These are phyloP conservation scores for Elachura formosa DNA, from an alignment of 2,113 vertebrate genomes.

Conservation along the genomic window DNA sequence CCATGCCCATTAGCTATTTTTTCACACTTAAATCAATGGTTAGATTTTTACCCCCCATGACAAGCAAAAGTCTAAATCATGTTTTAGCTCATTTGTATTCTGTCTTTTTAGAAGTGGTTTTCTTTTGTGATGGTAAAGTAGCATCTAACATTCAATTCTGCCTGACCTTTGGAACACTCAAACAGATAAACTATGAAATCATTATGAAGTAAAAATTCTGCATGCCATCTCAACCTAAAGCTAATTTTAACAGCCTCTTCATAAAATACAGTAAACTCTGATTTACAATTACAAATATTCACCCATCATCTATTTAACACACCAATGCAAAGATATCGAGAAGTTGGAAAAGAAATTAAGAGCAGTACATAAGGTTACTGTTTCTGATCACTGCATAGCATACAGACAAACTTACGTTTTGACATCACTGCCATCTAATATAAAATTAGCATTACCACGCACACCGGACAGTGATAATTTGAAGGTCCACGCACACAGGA, in stretches of 20 bases:
- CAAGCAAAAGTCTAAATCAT: not conserved
- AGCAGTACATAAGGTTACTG: not conserved
- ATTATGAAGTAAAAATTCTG: not conserved
- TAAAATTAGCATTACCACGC: not conserved
- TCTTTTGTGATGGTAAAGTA: not conserved
- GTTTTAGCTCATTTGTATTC: not conserved
- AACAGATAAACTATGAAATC: not conserved
- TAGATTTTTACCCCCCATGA: not conserved
- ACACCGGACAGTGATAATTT: not conserved
- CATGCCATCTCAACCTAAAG: not conserved
- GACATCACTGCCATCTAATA: not conserved
- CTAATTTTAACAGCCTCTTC: not conserved
- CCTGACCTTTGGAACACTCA: not conserved
- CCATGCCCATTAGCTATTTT: not conserved
- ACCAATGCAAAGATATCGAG: not conserved
- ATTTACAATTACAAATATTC: not conserved
- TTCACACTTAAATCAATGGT: not conserved
- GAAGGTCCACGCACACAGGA: fast-evolving
- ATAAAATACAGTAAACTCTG: not conserved
- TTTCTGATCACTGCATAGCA: not conserved
- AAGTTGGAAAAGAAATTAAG: not conserved
- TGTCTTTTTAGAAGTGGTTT: not conserved
- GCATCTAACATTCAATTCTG: not conserved
- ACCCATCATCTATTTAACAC: not conserved
- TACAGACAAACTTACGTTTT: not conserved